Conservation (phyloP, 2,888 invertebrate genomes). For the Acheta domesticus region DNA sequence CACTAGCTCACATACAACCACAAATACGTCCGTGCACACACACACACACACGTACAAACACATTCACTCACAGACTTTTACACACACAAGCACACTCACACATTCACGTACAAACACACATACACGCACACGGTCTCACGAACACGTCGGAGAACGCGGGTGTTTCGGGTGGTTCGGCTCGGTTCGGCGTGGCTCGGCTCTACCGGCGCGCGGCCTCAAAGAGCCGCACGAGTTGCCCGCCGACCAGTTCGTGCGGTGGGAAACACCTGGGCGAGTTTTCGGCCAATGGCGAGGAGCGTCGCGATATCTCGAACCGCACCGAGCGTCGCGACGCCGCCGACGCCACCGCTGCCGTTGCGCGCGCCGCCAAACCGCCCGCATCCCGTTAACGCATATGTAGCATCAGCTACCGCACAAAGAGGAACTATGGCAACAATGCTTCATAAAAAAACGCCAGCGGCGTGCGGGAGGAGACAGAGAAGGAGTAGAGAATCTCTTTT, state of each 20-base stretch:
- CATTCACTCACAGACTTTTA: too few species aligned
- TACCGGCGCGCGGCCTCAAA: too few species aligned
- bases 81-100: too few species aligned
- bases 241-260: not conserved
- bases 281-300: not conserved
- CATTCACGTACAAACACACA: not conserved
- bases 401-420: not conserved
- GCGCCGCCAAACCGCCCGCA: not conserved
- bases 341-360: not conserved
- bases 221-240: not conserved
- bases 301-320: not conserved
- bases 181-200: too few species aligned
- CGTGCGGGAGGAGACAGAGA: not conserved
- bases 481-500: constrained; percentile 9
- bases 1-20: too few species aligned
- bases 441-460: not conserved
- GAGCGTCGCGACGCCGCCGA: not conserved
- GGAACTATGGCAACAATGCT: constrained; percentile 9
- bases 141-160: not conserved
- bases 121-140: not conserved
- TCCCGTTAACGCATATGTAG: not conserved
- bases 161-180: not conserved
- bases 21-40: too few species aligned
- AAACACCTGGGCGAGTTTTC: not conserved
- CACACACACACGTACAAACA: too few species aligned